Evolutionary conservation across 1,140 invertebrate genomes (phyloP), one percentile per base, ranked within the genome.

Genomic region (Drosophila lowei): DNA sequence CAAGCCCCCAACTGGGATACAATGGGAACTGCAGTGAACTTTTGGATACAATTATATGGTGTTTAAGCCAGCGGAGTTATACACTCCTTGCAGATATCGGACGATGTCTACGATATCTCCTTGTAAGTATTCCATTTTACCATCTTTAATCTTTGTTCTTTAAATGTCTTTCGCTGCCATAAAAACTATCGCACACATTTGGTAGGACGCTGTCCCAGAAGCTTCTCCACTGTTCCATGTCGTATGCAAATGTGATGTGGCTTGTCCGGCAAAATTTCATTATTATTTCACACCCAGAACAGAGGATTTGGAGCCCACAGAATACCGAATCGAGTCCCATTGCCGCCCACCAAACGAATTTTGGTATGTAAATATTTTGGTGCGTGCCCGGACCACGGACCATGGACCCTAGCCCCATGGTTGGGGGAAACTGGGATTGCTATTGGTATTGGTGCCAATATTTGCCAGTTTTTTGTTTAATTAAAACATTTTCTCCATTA

Each of bases 401-500:
- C 55, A 34, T 41, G 48, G 11, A 54, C 50, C 46, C 70, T 46
- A 50, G 55, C 49, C 43, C 58, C 43, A 47, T 34, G 30, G 30
- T 34, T 30, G 9, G 30, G 30, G 30, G 30, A 34, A 34, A 23
- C 21, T 41, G 25, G 9, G 57, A 54, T 49, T 72, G 79, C 18
- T 18, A 18, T 18, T 18, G 23, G 23, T 25, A 25, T 25, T 25
- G 23, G 75, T 75, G 75, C 66, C 79, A 84, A 84, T 84, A 84
- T 84, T 84, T 84, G 79, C 68, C 70, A 54, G 59, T 60, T 68
- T 83, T 72, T 84, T 79, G 72, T 86, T 84, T 84, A 84, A 84
- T 84, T 84, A 85, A 84, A 84, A 85, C 77, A 84, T 84, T 84
- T 61, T 77, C 49, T 52, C 60, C 77, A 84, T 83, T 83, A 84